Conservation (phyloP, 2,888 invertebrate species). For the Pheosia tremula region DNA sequence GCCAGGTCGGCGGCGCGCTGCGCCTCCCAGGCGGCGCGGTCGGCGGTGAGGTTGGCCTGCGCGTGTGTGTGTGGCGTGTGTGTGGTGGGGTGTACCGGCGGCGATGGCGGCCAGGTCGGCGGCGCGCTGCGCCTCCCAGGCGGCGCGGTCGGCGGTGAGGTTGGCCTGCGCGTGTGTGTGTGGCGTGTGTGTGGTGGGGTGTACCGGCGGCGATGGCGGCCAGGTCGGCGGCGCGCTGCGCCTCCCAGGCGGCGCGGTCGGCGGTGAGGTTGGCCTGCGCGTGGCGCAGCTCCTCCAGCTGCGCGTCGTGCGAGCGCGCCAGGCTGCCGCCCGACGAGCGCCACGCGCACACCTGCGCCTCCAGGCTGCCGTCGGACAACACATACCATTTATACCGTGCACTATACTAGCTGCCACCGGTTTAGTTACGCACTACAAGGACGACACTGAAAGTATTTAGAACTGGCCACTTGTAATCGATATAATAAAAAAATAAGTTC, state of each 20-base stretch:
- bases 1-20: constrained; percentile 82
- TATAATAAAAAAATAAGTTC: too few relatives aligned
- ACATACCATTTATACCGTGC: background rate
- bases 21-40: constrained; percentile 91
- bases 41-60: constrained; percentile 93
- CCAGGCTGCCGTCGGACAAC: constrained; percentile 81
- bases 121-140: constrained; percentile 93
- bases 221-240: too few relatives aligned
- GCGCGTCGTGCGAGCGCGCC: constrained; percentile 92
- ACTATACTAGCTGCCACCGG: too few relatives aligned
- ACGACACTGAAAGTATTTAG: too few relatives aligned
- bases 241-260: too few relatives aligned
- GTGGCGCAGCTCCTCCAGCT: constrained; percentile 95
- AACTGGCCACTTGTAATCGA: too few relatives aligned
- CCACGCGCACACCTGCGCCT: constrained; percentile 91
- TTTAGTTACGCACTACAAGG: too few relatives aligned
- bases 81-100: constrained; percentile 71
- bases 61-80: constrained; percentile 96
- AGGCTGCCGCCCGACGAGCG: constrained; percentile 72
- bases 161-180: constrained; percentile 91
- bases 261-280: constrained; percentile 81
- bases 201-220: too few relatives aligned
- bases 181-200: background rate
- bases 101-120: constrained; percentile 73
- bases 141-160: constrained; percentile 90